phyloP scores from a whole-genome alignment of 2,797 vertebrate species.

The Acanthurus leucopareius region DNA sequence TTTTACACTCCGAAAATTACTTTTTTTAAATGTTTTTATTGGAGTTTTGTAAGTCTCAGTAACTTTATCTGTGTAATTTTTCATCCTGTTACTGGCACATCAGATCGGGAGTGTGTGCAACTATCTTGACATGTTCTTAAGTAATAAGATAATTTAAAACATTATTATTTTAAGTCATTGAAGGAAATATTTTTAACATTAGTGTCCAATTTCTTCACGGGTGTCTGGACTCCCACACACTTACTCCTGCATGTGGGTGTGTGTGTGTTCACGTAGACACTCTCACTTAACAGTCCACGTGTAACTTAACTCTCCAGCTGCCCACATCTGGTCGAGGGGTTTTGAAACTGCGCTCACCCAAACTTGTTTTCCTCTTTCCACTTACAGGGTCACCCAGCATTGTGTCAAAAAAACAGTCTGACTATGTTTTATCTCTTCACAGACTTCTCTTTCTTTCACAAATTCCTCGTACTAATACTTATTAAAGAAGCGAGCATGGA shows the following conservation, averaged over 20 bases:
- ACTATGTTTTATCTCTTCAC: neutral
- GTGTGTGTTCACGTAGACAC: neutral
- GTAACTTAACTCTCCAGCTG: constrained; percentile 54
- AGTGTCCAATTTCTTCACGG: too few relatives aligned
- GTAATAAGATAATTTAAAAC: neutral
- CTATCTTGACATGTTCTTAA: neutral
- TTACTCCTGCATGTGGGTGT: neutral
- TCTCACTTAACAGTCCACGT: constrained; percentile 34
- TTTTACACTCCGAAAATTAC: neutral
- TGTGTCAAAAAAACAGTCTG: neutral
- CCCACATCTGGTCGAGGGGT: constrained; percentile 61
- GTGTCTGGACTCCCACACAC: neutral
- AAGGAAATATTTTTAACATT: neutral
- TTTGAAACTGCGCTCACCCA: constrained; percentile 40
- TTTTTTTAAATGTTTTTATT: neutral
- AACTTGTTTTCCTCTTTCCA: constrained; percentile 14
- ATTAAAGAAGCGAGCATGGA: neutral
- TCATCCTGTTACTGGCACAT: neutral
- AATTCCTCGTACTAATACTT: neutral
- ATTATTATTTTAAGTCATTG: neutral
- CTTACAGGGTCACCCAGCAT: constrained; percentile 1
- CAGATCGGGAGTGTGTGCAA: neutral
- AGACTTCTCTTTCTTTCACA: neutral
- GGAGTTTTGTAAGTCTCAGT: neutral
- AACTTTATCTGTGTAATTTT: neutral